Evolutionary conservation across 2,888 invertebrate genomes (phyloP).

Genomic region (Nomada fabriciana): DNA sequence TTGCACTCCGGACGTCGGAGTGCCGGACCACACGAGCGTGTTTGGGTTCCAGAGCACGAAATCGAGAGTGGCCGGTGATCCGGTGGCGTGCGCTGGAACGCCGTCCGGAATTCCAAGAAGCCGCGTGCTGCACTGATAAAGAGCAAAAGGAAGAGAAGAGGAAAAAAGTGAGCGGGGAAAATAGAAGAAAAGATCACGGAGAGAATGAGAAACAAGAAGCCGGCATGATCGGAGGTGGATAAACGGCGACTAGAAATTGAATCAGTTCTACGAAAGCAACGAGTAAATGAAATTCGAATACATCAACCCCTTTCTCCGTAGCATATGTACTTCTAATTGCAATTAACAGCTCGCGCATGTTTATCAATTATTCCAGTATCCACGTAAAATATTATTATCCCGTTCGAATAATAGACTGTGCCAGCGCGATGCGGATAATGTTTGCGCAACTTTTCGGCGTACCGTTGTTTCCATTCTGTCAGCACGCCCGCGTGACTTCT

Average conservation of each 20-base stretch:
- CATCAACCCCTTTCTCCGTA: no score
- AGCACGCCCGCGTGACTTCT: no score
- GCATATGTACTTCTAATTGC: no score
- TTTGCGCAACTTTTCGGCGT: no score
- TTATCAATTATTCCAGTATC: no score
- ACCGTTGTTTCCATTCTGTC: no score
- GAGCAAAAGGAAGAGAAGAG: conserved; percentile 18
- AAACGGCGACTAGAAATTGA: no score
- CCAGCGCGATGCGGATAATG: no score
- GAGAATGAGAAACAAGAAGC: conserved; percentile 15
- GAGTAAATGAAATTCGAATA: neutral
- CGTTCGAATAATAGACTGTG: no score
- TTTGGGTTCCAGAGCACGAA: conserved; percentile 72
- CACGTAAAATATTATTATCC: no score
- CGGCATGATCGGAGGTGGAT: neutral
- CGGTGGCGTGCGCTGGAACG: conserved; percentile 72
- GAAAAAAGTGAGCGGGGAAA: neutral
- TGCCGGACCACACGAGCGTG: conserved; percentile 60
- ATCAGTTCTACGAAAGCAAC: neutral
- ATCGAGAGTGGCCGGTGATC: conserved; percentile 70
- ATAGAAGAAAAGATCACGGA: neutral
- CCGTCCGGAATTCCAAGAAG: conserved; percentile 71
- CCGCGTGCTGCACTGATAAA: conserved; percentile 62
- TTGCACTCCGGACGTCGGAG: conserved; percentile 42
- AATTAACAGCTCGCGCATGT: no score